Evolutionary conservation across 2,113 vertebrate species (phyloP).

Genomic region (Arothron firmamentum): DNA sequence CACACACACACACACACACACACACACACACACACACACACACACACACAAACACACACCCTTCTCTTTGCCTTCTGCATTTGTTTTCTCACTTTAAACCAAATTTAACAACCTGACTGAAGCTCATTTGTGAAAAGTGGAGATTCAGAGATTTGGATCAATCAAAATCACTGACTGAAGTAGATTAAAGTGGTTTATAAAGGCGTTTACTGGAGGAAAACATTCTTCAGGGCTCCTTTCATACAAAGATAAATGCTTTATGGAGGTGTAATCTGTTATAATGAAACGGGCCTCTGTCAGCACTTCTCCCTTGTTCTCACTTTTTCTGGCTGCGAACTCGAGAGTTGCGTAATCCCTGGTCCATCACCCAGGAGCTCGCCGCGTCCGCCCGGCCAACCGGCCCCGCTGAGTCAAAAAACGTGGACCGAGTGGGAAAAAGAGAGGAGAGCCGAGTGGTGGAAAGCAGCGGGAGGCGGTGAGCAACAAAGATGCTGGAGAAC

Average conservation of each 20-base stretch:
- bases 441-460: neutral
- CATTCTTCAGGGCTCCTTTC: conserved; percentile 25
- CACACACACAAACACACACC: neutral
- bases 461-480: neutral
- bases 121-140: conserved; percentile 6
- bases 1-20: neutral
- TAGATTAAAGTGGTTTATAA: conserved; percentile 40
- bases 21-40: neutral
- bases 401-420: conserved; percentile 16
- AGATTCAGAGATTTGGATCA: conserved; percentile 26
- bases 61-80: neutral
- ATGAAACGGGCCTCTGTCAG: conserved; percentile 44
- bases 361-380: conserved; percentile 9
- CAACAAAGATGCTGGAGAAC: conserved; percentile 11
- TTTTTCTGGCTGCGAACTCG: conserved; percentile 26
- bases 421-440: conserved; percentile 26
- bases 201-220: conserved; percentile 24
- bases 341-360: conserved; percentile 38
- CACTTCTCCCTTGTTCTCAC: conserved; percentile 20
- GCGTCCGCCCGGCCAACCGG: neutral
- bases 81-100: neutral
- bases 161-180: conserved; percentile 14
- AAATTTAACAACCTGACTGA: conserved; percentile 7
- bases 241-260: conserved; percentile 30
- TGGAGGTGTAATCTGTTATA: conserved; percentile 42